A percentile compares a stretch with the other conserved stretches of the same genome.
phyloP scores from a whole-genome alignment of 2,888 invertebrate genomes.

The Chorisops tibialis region DNA sequence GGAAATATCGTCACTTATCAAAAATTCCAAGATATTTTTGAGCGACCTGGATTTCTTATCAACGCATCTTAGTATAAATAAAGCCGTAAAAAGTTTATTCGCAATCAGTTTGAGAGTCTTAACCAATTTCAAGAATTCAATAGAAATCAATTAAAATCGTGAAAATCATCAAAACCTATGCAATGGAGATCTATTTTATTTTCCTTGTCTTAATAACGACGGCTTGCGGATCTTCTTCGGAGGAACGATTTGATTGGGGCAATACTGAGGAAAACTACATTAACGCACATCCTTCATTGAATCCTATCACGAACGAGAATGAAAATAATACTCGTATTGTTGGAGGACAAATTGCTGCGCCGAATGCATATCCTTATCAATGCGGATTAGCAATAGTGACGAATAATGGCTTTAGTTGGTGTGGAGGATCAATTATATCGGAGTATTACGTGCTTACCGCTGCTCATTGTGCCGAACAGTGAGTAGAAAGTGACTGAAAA shows the following conservation, averaged over 20 bases:
- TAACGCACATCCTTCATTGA: neutral
- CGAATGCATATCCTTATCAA: slow-evolving; percentile 17
- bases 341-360: slow-evolving; percentile 14
- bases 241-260: neutral
- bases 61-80: too few relatives aligned
- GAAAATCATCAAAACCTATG: neutral
- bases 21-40: too few relatives aligned
- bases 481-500: neutral
- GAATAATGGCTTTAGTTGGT: neutral
- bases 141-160: too few relatives aligned
- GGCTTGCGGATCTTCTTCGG: neutral
- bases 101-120: too few relatives aligned
- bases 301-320: neutral
- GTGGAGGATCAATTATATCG: slow-evolving; percentile 20
- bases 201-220: neutral
- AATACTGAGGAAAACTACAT: slow-evolving; percentile 4
- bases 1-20: too few relatives aligned
- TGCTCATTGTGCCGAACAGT: slow-evolving; percentile 17
- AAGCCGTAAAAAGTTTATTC: too few relatives aligned
- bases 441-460: slow-evolving; percentile 2
- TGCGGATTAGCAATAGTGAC: neutral
- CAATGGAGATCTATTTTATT: neutral
- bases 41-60: too few relatives aligned
- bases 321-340: slow-evolving; percentile 5
- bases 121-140: too few relatives aligned